Evolutionary conservation across 2,797 vertebrate genomes (phyloP), one percentile per base, ranked within the genome.

Genomic region (Clangula hyemalis): DNA sequence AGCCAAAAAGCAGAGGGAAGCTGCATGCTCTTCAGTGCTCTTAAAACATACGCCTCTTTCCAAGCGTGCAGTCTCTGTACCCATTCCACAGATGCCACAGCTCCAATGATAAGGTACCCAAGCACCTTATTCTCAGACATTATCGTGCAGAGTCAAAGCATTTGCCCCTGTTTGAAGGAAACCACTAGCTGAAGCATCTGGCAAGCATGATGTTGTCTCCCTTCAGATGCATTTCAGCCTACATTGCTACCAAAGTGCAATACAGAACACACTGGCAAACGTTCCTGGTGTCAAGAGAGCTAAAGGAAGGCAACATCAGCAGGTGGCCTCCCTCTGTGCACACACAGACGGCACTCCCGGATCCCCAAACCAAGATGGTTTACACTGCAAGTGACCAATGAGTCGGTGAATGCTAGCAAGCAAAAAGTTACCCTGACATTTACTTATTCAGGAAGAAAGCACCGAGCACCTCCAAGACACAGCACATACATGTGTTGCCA

Each of bases 261-360:
- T 61, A n/a, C 71, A 32, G 49, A 47, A 53, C 22, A 8, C 21
- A 1, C 2, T 49, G 51, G 69, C 57, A 86, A 58, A 56, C 0
- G 3, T 1, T 2, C 24, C 82, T 53, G 68, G 78, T 61, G 21
- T 11, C 4, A 8, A 16, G 43, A 61, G 53, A 73, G 68, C 17
- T 43, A 45, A 49, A 74, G 20, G 1, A 5, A 41, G 57, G 57
- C 28, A 65, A 30, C 57, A 53, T 4, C 65, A 54, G 58, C 61
- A 43, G 64, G 13, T 38, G 16, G 36, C 18, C 38, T 72, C 54
- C 53, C 20, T 18, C 30, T 32, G 3, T 3, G 1, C 0, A 0
- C 2, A 1, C 11, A 32, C 68, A 64, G 11, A 43, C 25, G 13
- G 19, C 43, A 41, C 28, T 13, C 53, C 15, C 0, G 1, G 45